Conservation (phyloP, 2,113 vertebrate species). For the Caloenas nicobarica region DNA sequence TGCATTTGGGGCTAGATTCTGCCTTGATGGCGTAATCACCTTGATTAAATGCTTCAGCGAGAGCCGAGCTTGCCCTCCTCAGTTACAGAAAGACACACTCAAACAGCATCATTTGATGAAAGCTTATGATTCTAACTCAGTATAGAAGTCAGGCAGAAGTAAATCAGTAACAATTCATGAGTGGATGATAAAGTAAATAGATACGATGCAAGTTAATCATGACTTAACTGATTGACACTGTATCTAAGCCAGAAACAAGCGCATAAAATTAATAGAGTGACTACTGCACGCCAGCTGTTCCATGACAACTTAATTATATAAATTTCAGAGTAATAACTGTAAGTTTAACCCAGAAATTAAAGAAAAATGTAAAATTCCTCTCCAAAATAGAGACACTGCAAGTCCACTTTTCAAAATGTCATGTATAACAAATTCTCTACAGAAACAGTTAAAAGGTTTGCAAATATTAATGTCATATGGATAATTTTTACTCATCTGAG, state of each 20-base stretch:
- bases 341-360: not conserved
- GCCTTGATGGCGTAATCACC: not conserved
- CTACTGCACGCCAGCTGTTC: slow-evolving; percentile 28
- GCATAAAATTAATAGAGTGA: slow-evolving; percentile 2
- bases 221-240: not conserved
- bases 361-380: slow-evolving; percentile 7
- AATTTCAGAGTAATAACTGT: slow-evolving; percentile 14
- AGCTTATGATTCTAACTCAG: not conserved
- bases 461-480: not conserved
- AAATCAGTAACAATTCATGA: not conserved
- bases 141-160: not conserved
- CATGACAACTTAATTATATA: not conserved
- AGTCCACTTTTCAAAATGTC: not conserved
- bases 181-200: not conserved
- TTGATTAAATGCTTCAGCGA: not conserved
- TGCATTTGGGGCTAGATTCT: not conserved
- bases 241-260: slow-evolving; percentile 1
- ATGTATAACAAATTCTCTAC: not conserved
- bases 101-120: not conserved
- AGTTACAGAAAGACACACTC: not conserved
- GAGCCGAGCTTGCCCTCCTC: not conserved
- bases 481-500: not conserved
- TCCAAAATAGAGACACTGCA: not conserved
- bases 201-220: not conserved
- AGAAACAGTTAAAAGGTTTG: slow-evolving; percentile 1